These are phyloP conservation scores for Conops quadrifasciatus DNA, from an alignment of 2,888 invertebrate species.

Conservation along the genomic window DNA sequence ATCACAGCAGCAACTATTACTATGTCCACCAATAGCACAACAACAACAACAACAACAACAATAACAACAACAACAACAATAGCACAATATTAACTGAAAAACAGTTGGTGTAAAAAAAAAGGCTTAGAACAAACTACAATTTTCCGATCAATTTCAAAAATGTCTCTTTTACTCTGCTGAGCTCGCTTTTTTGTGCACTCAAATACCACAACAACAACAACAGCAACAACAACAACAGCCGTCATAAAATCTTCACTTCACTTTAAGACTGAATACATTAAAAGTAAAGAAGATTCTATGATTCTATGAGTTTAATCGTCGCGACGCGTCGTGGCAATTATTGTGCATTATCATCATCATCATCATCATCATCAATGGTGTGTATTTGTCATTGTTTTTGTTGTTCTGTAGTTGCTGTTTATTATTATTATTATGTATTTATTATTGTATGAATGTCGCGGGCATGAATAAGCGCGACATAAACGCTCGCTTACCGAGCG, in stretches of 20 bases:
- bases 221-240: slow-evolving; percentile 32
- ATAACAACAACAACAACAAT: neutral
- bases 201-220: neutral
- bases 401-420: too few species aligned
- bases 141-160: neutral
- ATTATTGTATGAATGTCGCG: too few species aligned
- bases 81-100: neutral
- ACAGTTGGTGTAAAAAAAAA: neutral
- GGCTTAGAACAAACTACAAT: neutral
- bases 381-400: too few species aligned
- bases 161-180: too few species aligned
- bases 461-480: too few species aligned
- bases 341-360: slow-evolving; percentile 3
- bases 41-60: neutral
- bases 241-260: slow-evolving; percentile 40
- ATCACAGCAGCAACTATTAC: neutral
- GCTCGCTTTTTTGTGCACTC: too few species aligned
- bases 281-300: slow-evolving; percentile 22
- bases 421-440: too few species aligned
- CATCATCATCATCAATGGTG: slow-evolving; percentile 12
- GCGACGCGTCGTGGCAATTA: slow-evolving; percentile 35
- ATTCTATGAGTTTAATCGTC: slow-evolving; percentile 29
- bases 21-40: neutral
- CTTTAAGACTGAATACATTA: slow-evolving; percentile 22
- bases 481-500: too few species aligned